Percentiles rank a stretch among this genome's conserved stretches.
phyloP scores from a whole-genome alignment of 2,888 invertebrate species.

The Tiliacea aurago region DNA sequence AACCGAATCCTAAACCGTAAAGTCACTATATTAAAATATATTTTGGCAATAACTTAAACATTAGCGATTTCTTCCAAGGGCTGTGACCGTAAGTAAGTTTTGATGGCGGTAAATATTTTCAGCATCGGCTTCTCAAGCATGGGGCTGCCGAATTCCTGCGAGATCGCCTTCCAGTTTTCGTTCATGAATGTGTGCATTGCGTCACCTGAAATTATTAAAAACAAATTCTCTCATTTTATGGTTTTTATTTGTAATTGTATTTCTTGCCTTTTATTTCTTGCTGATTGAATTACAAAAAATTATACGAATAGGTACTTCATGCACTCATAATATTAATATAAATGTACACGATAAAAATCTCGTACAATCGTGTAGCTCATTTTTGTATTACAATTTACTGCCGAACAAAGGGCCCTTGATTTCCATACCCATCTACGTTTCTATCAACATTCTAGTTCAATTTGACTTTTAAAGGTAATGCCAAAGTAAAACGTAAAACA shows the following conservation, averaged over 20 bases:
- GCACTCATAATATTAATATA: too few relatives aligned
- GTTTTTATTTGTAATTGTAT: too few relatives aligned
- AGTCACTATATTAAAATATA: background rate
- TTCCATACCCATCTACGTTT: background rate
- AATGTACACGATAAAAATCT: too few relatives aligned
- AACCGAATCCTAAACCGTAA: background rate
- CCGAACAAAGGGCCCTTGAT: background rate
- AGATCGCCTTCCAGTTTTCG: slow-evolving; percentile 76
- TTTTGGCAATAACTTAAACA: slow-evolving; percentile 51
- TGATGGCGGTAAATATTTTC: slow-evolving; percentile 71
- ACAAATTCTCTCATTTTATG: background rate
- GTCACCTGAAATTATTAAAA: slow-evolving; percentile 73
- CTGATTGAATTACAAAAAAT: too few relatives aligned
- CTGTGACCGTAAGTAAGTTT: slow-evolving; percentile 70
- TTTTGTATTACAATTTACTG: background rate
- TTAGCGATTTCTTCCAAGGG: slow-evolving; percentile 73
- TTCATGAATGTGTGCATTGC: slow-evolving; percentile 80
- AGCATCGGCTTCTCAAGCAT: slow-evolving; percentile 72
- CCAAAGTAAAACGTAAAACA: too few relatives aligned
- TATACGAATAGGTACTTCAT: too few relatives aligned
- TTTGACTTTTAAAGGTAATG: background rate
- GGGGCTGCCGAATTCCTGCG: slow-evolving; percentile 75
- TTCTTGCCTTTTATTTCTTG: too few relatives aligned
- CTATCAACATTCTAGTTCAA: background rate
- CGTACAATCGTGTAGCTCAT: too few relatives aligned